Base-by-base conservation (phyloP, 35 echinoderm and acorn worm genomes). In the Hemicentrotus pulcherrimus region DNA sequence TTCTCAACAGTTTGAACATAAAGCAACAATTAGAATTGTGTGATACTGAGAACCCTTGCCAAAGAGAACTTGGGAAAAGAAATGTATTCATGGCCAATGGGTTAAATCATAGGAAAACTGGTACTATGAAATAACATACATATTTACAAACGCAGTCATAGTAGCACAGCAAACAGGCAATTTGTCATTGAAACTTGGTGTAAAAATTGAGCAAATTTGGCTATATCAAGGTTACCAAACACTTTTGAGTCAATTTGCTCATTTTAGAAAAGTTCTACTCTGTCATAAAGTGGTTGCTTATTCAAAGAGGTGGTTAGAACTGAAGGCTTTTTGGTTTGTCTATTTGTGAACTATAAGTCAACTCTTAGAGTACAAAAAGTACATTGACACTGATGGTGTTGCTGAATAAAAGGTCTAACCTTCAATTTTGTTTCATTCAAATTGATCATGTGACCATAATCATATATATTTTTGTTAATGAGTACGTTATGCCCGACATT, bases 361-460 rank as follows among this genome's bases (percentile, higher is more conserved):
- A 90, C 32, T 41, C 2, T 2, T 90, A 32, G 9, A 90, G 14
- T 90, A 47, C 86, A 90, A 90, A 90, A 41, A 90, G 88, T 90
- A 46, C 88, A 32, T 47, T 90, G 88, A 90, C 88, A 90, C 46
- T 5, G 0, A 15, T 6, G 11, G 32, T 90, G 33, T 90, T 13
- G 9, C 24, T 86, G 86, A 86, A 15, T 16, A 35, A 3, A 90
- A 90, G 88, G 32, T 10, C 18, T 47, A 90, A 90, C 46, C 32
- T 90, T 90, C 46, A 16, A 19, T 90, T 9, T 30, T 14, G 12
- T 45, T 47, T 90, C 88, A 33, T 90, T 47, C 32, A 35, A 90
- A 90, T 90, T 90, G n/a, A 90, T 90, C 88, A 90, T 90, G 46
- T 90, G 88, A 90, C 88, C 32, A 4, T 86, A 86, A 12, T 12